Percentiles rank a stretch among this genome's conserved stretches.
phyloP scores from a whole-genome alignment of 2,888 invertebrate species.

The Timandra comae region DNA sequence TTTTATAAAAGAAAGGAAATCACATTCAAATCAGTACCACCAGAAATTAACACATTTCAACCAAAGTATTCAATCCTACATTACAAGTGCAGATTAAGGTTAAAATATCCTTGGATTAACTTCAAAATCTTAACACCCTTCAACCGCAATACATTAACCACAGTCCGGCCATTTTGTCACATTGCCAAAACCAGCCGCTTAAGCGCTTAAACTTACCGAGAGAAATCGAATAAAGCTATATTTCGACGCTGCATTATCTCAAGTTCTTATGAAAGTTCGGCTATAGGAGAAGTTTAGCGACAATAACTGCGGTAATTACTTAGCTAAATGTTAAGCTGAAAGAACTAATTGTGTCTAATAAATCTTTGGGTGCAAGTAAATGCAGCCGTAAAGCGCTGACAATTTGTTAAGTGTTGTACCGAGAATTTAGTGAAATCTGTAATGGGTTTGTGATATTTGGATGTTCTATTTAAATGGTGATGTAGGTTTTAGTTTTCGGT shows the following conservation, averaged over 20 bases:
- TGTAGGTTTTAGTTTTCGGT: no score
- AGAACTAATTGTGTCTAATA: conserved; percentile 27
- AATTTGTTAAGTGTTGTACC: conserved; percentile 3
- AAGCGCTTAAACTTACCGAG: neutral
- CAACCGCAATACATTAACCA: no score
- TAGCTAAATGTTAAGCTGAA: conserved; percentile 19
- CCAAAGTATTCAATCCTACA: no score
- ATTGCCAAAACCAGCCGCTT: conserved; percentile 13
- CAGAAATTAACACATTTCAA: no score
- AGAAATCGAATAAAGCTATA: neutral
- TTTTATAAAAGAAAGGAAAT: no score
- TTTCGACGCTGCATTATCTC: conserved; percentile 11
- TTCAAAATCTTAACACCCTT: no score
- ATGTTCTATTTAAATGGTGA: no score
- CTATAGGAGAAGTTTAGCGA: conserved; percentile 5
- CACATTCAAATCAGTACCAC: no score
- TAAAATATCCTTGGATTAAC: no score
- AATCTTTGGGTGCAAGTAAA: conserved; percentile 22
- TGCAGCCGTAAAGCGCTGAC: conserved; percentile 9
- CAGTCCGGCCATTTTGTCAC: conserved; percentile 10
- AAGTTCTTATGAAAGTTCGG: conserved; percentile 9
- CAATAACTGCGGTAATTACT: conserved; percentile 24
- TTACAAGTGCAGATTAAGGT: no score
- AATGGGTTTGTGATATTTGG: no score
- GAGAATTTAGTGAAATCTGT: no score